Conservation (phyloP, 2,113 vertebrate species). For the Toxotes chatareus region DNA sequence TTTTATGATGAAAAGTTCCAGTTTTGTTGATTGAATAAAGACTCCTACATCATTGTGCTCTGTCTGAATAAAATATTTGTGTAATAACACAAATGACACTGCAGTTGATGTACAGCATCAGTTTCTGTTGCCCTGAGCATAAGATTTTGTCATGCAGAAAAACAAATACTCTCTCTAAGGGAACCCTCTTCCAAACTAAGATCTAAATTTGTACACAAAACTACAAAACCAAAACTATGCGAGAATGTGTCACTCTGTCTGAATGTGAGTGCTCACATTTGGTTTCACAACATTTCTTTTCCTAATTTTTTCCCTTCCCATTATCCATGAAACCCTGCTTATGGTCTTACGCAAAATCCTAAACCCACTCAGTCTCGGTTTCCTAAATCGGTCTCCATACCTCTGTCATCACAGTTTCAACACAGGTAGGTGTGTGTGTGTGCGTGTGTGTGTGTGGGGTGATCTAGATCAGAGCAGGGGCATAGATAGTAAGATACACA, state of each 20-base stretch:
- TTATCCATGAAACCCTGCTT: conserved; percentile 23
- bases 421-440: conserved; percentile 17
- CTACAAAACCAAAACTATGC: conserved; percentile 16
- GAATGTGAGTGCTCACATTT: not conserved
- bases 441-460: no score
- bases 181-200: not conserved
- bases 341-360: conserved; percentile 25
- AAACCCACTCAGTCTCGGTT: conserved; percentile 10
- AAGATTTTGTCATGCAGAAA: not conserved
- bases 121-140: not conserved
- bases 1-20: no score
- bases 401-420: conserved; percentile 62
- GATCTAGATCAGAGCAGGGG: not conserved
- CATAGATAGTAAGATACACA: no score
- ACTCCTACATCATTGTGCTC: no score
- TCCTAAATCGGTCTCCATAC: conserved; percentile 16
- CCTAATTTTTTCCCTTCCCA: conserved; percentile 7
- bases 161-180: not conserved
- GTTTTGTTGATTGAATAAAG: no score
- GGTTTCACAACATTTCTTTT: conserved; percentile 30
- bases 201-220: not conserved
- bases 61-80: no score
- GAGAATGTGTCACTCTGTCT: not conserved
- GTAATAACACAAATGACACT: not conserved
- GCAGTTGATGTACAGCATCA: not conserved